phyloP scores from a whole-genome alignment of 2,113 vertebrate genomes.

The Cricetomys ansorgei region DNA sequence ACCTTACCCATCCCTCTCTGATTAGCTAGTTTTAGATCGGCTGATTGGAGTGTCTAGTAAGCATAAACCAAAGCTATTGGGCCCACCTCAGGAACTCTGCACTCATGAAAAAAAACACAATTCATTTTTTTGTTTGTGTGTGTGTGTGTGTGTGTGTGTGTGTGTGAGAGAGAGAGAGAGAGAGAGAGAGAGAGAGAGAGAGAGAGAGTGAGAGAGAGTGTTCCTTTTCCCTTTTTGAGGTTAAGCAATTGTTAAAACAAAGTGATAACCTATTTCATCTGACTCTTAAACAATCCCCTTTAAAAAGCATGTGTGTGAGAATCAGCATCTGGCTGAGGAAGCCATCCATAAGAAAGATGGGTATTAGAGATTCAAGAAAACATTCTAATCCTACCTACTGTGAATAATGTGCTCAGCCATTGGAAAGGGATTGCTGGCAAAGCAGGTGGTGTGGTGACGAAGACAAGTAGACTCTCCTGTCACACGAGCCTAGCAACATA shows the following conservation, averaged over 20 bases:
- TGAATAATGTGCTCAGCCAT: conserved; percentile 73
- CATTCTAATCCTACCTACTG: conserved; percentile 50
- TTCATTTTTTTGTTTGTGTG: not conserved
- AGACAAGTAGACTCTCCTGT: conserved; percentile 72
- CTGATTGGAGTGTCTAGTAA: no score
- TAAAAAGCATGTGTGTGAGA: not conserved
- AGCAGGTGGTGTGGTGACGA: conserved; percentile 59
- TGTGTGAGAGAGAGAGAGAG: not conserved
- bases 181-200: not conserved
- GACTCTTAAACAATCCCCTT: not conserved
- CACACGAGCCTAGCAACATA: conserved; percentile 53
- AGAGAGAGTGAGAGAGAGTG: not conserved
- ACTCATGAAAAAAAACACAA: no score
- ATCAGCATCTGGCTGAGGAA: conserved; percentile 38
- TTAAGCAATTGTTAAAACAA: conserved; percentile 18
- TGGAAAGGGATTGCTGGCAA: conserved; percentile 70
- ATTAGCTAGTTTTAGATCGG: no score
- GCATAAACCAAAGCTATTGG: no score
- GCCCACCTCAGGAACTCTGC: no score
- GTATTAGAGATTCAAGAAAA: conserved; percentile 59
- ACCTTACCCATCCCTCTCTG: no score
- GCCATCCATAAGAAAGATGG: not conserved
- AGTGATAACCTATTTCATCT: not conserved
- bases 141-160: not conserved
- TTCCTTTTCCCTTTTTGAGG: not conserved